Evolutionary conservation across 2,888 invertebrate genomes (phyloP).

Genomic region (Microdon myrmicae): DNA sequence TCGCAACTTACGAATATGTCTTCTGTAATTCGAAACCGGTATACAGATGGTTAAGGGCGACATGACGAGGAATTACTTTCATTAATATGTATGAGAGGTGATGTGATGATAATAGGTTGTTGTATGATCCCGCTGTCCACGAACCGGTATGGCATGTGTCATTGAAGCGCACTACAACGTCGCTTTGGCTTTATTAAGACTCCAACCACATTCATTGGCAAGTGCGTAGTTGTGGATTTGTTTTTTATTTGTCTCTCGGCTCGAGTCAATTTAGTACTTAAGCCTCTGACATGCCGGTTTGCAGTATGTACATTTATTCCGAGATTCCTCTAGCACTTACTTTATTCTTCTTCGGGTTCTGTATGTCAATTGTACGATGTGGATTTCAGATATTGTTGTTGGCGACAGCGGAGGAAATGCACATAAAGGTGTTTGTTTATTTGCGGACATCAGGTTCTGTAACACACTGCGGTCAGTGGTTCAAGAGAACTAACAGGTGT

Average conservation of each 20-base stretch:
- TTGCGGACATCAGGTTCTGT: no score
- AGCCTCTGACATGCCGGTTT: conserved; percentile 28
- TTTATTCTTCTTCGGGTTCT: background rate
- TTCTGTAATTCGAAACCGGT: conserved; percentile 7
- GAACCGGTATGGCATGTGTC: conserved; percentile 43
- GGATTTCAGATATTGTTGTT: no score
- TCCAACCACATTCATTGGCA: conserved; percentile 12
- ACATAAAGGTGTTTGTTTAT: no score
- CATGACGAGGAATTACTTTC: conserved; percentile 26
- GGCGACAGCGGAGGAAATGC: no score
- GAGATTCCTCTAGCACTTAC: conserved; percentile 9
- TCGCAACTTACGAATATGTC: conserved; percentile 1
- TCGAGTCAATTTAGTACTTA: conserved; percentile 36
- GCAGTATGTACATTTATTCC: conserved; percentile 16
- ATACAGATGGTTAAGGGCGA: conserved; percentile 10
- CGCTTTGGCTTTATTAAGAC: conserved; percentile 7
- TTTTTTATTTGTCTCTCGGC: conserved; percentile 13
- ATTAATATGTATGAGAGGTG: conserved; percentile 44
- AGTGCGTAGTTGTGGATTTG: conserved; percentile 13
- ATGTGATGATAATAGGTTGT: conserved; percentile 36
- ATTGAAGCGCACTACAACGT: conserved; percentile 27
- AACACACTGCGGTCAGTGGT: no score
- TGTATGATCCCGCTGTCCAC: conserved; percentile 31
- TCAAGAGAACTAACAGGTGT: no score
- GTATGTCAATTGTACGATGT: conserved; percentile 15